Evolutionary conservation across 2,113 vertebrate genomes (phyloP).

Genomic region (Pyrgilauda ruficollis): DNA sequence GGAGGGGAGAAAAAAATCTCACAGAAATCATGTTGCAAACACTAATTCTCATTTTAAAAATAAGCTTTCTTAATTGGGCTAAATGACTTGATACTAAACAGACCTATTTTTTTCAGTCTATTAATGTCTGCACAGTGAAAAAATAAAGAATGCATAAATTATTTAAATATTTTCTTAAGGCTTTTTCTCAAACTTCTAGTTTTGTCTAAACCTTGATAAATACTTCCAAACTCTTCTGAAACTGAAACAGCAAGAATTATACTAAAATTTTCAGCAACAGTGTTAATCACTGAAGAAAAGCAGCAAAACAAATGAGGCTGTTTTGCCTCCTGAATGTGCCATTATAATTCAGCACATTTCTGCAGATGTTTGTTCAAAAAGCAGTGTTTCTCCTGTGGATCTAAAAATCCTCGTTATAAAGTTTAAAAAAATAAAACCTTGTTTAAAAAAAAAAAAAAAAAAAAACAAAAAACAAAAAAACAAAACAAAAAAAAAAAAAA

Average conservation of each 20-base stretch:
- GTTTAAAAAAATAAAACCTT: background rate
- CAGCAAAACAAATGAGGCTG: conserved; percentile 21
- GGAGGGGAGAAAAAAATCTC: fast-evolving
- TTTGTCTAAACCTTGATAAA: background rate
- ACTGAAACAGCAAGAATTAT: conserved; percentile 24
- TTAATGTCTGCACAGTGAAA: background rate
- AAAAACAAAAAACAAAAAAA: background rate
- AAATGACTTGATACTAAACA: background rate
- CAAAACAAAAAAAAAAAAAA: background rate
- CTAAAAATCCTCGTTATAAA: conserved; percentile 60
- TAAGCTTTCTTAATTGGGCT: background rate
- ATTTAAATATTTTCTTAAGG: background rate
- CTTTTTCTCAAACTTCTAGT: background rate
- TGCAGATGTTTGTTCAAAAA: conserved; percentile 61
- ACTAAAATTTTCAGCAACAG: conserved; percentile 36
- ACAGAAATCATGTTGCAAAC: background rate
- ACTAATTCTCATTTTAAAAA: background rate
- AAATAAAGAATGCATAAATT: background rate
- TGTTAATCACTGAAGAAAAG: conserved; percentile 15
- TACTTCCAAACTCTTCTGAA: background rate
- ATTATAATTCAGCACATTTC: conserved; percentile 8
- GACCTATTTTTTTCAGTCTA: background rate
- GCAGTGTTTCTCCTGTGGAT: conserved; percentile 51
- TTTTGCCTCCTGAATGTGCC: background rate
- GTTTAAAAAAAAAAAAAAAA: background rate